Conservation (phyloP, 2,888 invertebrate genomes). For the Euzetes globulus region DNA sequence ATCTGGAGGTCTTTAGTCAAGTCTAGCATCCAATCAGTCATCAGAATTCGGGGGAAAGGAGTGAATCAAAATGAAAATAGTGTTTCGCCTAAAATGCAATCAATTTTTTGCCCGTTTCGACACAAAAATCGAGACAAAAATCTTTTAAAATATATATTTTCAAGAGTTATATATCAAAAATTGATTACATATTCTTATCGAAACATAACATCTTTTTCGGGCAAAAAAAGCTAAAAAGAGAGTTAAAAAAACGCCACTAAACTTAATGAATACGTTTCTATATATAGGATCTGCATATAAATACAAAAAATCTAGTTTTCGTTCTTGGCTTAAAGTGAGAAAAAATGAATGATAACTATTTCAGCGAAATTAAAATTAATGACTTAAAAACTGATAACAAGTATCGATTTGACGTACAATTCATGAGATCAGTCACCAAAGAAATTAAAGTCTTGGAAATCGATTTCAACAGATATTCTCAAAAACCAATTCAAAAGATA, state of each 20-base stretch:
- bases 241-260: background rate
- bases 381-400: too few species aligned
- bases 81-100: background rate
- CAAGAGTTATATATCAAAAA: constrained; percentile 2
- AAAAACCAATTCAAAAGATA: too few species aligned
- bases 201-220: background rate
- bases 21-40: background rate
- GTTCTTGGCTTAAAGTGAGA: background rate
- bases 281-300: background rate
- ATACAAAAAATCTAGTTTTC: background rate
- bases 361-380: background rate
- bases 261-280: background rate
- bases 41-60: background rate
- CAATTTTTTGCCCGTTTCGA: background rate
- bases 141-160: background rate
- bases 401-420: too few species aligned
- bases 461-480: too few species aligned
- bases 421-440: too few species aligned
- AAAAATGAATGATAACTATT: background rate
- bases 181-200: constrained; percentile 7
- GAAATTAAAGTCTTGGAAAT: too few species aligned
- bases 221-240: background rate
- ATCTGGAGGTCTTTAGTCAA: background rate
- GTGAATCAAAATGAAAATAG: background rate
- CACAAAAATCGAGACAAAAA: background rate